Percentiles rank a stretch among this genome's conserved stretches.
Evolutionary conservation across 2,888 invertebrate species (phyloP).

Genomic region (Automeris io): DNA sequence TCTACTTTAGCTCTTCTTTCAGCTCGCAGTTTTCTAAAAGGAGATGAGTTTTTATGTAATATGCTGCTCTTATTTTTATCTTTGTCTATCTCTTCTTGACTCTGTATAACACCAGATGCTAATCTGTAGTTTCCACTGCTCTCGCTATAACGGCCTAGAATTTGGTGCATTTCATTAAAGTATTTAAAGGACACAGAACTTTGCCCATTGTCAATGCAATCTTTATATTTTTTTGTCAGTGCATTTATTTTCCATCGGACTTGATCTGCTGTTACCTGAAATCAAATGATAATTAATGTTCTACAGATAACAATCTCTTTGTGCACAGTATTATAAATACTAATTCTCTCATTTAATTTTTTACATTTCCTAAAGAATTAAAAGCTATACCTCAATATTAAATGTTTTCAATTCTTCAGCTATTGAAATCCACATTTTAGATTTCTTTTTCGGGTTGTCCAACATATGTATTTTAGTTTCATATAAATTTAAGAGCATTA

Average conservation of each 20-base stretch:
- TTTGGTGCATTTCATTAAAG: constrained; percentile 60
- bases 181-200: constrained; percentile 42
- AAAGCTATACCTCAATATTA: constrained; percentile 37
- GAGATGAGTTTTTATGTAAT: constrained; percentile 29
- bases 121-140: constrained; percentile 41
- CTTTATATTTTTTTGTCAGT: constrained; percentile 54
- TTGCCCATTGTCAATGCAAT: constrained; percentile 51
- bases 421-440: constrained; percentile 56
- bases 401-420: constrained; percentile 49
- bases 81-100: constrained; percentile 27
- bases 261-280: constrained; percentile 53
- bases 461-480: constrained; percentile 53
- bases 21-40: constrained; percentile 44
- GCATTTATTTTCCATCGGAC: constrained; percentile 60
- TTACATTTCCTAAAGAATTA: constrained; percentile 5
- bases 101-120: constrained; percentile 41
- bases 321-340: too few relatives aligned
- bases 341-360: too few relatives aligned
- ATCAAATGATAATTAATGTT: too few relatives aligned
- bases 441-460: constrained; percentile 58
- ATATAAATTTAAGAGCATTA: constrained; percentile 48
- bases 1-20: constrained; percentile 51
- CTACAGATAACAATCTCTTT: too few relatives aligned
- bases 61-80: constrained; percentile 32
- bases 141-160: constrained; percentile 41